phyloP scores from a whole-genome alignment of 2,797 vertebrate genomes.

The Eurystomus glaucurus region DNA sequence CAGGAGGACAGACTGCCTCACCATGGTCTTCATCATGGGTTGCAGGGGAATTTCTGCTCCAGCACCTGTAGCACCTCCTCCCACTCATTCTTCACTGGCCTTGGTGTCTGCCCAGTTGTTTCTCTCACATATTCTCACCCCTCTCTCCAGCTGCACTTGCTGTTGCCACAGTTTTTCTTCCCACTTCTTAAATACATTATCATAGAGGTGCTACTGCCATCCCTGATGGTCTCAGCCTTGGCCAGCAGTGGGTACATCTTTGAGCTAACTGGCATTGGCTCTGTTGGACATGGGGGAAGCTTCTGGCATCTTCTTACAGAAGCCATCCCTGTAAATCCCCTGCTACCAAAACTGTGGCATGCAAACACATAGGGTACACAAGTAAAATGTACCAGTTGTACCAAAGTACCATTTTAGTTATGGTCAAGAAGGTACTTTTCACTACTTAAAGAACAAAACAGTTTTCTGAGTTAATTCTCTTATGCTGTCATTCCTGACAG shows the following conservation, averaged over 20 bases:
- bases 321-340: neutral
- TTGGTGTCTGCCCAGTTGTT: neutral
- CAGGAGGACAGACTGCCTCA: neutral
- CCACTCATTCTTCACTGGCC: neutral
- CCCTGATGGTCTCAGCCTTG: fast-evolving
- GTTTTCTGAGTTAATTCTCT: neutral
- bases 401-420: neutral
- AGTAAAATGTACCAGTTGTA: neutral
- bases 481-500: neutral
- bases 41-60: neutral
- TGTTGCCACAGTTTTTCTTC: neutral
- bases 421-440: neutral
- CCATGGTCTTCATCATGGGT: fast-evolving
- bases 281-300: fast-evolving
- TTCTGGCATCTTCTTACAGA: neutral
- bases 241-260: fast-evolving
- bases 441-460: neutral
- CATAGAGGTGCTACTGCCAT: fast-evolving
- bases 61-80: neutral
- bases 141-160: neutral
- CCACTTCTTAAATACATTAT: neutral
- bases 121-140: neutral
- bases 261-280: neutral
- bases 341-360: neutral
- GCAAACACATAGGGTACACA: neutral